A percentile compares a stretch with the other conserved stretches of the same genome.
phyloP scores from a whole-genome alignment of 1,140 invertebrate species.

The Cydia amplana region DNA sequence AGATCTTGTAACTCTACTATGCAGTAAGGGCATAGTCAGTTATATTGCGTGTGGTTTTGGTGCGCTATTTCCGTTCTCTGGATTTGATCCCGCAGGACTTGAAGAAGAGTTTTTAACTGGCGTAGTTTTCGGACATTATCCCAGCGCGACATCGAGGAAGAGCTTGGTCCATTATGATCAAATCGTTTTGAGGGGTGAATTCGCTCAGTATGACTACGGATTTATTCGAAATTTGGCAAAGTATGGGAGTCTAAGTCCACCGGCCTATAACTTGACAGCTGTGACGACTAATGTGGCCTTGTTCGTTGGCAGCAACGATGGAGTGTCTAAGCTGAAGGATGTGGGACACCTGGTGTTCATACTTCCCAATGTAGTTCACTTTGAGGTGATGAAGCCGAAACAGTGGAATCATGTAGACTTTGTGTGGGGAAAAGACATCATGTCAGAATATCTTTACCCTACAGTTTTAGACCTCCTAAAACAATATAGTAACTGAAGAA shows the following conservation, averaged over 20 bases:
- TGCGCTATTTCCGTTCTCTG: background rate
- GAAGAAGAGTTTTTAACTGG: background rate
- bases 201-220: constrained; percentile 6
- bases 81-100: background rate
- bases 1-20: background rate
- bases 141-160: background rate
- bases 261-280: background rate
- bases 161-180: background rate
- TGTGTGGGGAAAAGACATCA: background rate
- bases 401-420: constrained; percentile 12
- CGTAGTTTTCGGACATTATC: background rate
- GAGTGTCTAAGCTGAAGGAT: background rate
- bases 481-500: too few species aligned
- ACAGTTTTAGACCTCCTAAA: background rate
- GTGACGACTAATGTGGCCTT: background rate
- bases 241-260: background rate
- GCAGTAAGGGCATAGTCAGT: background rate
- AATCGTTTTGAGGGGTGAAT: background rate
- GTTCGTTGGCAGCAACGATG: background rate
- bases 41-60: background rate
- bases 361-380: background rate
- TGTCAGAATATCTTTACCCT: background rate
- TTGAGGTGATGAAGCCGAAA: background rate
- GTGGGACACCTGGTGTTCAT: background rate
- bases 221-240: background rate